Evolutionary conservation across 2,888 invertebrate genomes (phyloP).

Genomic region (Eristalis arbustorum): DNA sequence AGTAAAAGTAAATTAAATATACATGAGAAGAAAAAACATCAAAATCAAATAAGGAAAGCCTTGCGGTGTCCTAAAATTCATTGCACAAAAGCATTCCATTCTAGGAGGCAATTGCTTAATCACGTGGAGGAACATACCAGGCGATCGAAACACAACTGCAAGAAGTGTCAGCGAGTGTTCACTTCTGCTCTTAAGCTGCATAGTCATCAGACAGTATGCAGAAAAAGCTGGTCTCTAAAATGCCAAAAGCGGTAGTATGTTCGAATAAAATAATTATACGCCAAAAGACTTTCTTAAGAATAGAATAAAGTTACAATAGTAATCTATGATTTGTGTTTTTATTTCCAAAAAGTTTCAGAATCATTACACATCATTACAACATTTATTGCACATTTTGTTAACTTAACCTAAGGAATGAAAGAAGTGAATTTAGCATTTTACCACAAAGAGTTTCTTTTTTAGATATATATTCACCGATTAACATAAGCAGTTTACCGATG

Average conservation of each 20-base stretch:
- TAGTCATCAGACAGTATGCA: constrained; percentile 11
- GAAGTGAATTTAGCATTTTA: too few species aligned
- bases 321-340: neutral
- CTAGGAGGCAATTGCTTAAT: constrained; percentile 15
- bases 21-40: constrained; percentile 28
- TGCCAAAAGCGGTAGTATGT: neutral
- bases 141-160: neutral
- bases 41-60: neutral
- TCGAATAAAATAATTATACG: neutral
- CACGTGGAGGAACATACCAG: constrained; percentile 34
- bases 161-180: constrained; percentile 11
- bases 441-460: too few species aligned
- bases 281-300: neutral
- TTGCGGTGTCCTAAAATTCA: constrained; percentile 38
- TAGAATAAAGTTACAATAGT: too few species aligned
- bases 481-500: too few species aligned
- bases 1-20: neutral
- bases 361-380: too few species aligned
- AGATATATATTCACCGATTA: too few species aligned
- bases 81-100: constrained; percentile 47
- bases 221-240: neutral
- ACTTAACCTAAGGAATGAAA: too few species aligned
- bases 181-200: constrained; percentile 27
- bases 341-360: neutral
- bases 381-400: too few species aligned